A percentile compares a stretch with the other conserved stretches of the same genome.
Evolutionary conservation across 2,888 invertebrate species (phyloP).

Genomic region (Mallateleia sp.): DNA sequence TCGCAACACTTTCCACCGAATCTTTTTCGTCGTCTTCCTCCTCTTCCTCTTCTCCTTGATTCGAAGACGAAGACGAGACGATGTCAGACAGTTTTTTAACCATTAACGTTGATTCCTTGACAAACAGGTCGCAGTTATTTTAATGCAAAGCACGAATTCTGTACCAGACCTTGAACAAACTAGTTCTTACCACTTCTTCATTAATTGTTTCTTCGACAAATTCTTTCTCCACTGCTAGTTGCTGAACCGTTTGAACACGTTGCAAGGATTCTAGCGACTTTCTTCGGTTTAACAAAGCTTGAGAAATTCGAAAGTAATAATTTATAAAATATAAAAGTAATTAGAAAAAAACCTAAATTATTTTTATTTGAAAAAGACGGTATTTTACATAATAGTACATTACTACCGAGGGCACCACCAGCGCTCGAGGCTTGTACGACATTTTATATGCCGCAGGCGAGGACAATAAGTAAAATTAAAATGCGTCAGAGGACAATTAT

Average conservation of each 20-base stretch:
- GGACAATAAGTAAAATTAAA: too few relatives aligned
- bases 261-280: slow-evolving; percentile 64
- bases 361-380: too few relatives aligned
- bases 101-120: slow-evolving; percentile 80
- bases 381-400: too few relatives aligned
- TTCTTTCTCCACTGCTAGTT: slow-evolving; percentile 75
- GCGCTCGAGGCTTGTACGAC: too few relatives aligned
- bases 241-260: slow-evolving; percentile 29
- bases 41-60: slow-evolving; percentile 68
- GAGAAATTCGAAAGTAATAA: not conserved
- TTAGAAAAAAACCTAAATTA: too few relatives aligned
- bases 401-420: too few relatives aligned
- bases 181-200: slow-evolving; percentile 84
- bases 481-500: too few relatives aligned
- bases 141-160: slow-evolving; percentile 85
- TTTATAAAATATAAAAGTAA: not conserved
- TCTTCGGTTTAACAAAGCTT: slow-evolving; percentile 76
- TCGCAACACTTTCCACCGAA: slow-evolving; percentile 82
- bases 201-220: slow-evolving; percentile 68
- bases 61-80: slow-evolving; percentile 32
- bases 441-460: too few relatives aligned
- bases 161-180: slow-evolving; percentile 85
- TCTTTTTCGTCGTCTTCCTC: slow-evolving; percentile 77
- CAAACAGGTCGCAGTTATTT: slow-evolving; percentile 79
- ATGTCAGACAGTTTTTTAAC: slow-evolving; percentile 77